Evolutionary conservation across 2,113 vertebrate species (phyloP).

Genomic region (Atlantisia rogersi): DNA sequence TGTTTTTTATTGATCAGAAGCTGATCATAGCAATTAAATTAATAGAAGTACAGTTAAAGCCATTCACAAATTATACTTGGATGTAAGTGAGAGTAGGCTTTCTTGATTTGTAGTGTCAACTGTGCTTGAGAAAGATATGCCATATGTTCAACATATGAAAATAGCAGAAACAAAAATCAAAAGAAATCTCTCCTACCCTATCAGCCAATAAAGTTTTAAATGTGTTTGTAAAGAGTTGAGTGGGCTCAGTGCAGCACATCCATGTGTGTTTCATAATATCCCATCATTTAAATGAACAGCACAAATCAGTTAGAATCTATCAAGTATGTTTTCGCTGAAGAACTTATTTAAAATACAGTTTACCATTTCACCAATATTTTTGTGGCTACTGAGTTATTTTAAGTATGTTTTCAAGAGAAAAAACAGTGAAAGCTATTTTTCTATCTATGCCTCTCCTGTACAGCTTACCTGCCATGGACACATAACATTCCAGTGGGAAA

Average conservation of each 20-base stretch:
- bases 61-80: conserved; percentile 54
- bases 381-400: not conserved
- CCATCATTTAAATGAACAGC: not conserved
- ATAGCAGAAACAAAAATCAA: conserved; percentile 64
- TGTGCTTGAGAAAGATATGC: conserved; percentile 49
- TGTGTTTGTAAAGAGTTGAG: conserved; percentile 31
- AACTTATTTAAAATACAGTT: not conserved
- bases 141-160: conserved; percentile 75
- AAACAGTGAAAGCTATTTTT: conserved; percentile 4
- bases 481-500: not conserved
- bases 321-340: not conserved
- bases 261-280: conserved; percentile 15
- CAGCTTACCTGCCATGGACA: not conserved
- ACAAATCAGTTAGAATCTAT: conserved; percentile 13
- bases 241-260: not conserved
- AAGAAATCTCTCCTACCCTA: conserved; percentile 20
- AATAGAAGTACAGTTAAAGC: conserved; percentile 55
- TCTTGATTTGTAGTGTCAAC: conserved; percentile 62
- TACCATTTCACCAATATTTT: not conserved
- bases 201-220: conserved; percentile 68
- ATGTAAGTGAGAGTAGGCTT: conserved; percentile 40
- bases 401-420: not conserved
- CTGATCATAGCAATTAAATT: conserved; percentile 53
- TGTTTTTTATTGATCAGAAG: conserved; percentile 72
- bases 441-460: not conserved